Conservation (phyloP, 2,888 invertebrate genomes). For the Xylota segnis region DNA sequence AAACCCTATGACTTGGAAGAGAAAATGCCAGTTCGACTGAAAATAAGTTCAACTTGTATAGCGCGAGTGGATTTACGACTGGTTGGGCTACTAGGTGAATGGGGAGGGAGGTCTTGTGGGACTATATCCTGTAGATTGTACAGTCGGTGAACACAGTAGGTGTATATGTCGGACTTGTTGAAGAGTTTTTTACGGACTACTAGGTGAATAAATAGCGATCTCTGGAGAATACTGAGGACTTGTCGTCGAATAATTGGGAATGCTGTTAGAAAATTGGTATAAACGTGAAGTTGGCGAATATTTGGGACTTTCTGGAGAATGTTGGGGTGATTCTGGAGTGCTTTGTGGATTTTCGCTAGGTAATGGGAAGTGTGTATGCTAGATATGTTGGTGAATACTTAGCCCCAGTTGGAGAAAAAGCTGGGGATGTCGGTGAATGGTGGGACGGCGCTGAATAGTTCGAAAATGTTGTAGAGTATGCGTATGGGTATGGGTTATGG, state of each 20-base stretch:
- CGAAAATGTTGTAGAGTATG: slow-evolving; percentile 87
- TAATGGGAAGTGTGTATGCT: slow-evolving; percentile 93
- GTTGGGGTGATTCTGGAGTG: slow-evolving; percentile 94
- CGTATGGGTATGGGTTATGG: slow-evolving; percentile 86
- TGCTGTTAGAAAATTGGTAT: slow-evolving; percentile 92
- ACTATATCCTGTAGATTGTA: slow-evolving; percentile 89
- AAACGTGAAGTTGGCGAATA: slow-evolving; percentile 89
- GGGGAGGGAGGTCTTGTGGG: slow-evolving; percentile 91
- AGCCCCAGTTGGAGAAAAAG: slow-evolving; percentile 91
- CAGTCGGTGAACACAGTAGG: slow-evolving; percentile 92
- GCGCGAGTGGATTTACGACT: no score
- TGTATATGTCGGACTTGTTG: slow-evolving; percentile 89
- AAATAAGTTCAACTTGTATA: no score
- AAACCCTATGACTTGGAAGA: no score
- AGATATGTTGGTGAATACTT: slow-evolving; percentile 93
- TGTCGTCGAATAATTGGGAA: slow-evolving; percentile 89
- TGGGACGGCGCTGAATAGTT: slow-evolving; percentile 85
- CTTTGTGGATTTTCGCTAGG: slow-evolving; percentile 92
- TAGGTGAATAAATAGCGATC: slow-evolving; percentile 87
- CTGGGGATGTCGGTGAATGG: slow-evolving; percentile 90
- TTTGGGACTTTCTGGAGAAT: background rate
- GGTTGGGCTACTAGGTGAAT: slow-evolving; percentile 87
- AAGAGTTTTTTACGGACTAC: slow-evolving; percentile 93
- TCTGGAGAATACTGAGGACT: slow-evolving; percentile 87
- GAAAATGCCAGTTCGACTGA: no score